A percentile compares a stretch with the other conserved stretches of the same genome.
phyloP scores from a whole-genome alignment of 2,113 vertebrate species.

The Stictonetta naevosa region DNA sequence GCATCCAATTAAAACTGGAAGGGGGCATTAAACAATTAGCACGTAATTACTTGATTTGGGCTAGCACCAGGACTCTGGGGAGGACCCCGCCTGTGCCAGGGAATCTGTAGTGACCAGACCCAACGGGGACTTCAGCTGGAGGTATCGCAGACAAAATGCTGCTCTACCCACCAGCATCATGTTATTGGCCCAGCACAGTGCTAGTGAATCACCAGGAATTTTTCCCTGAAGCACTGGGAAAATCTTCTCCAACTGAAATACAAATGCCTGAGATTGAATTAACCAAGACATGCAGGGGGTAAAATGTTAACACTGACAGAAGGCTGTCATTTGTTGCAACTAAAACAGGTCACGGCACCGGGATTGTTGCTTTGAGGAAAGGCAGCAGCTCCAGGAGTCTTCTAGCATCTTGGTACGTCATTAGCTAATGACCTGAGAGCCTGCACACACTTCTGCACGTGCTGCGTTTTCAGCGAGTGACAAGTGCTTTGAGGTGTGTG shows the following conservation, averaged over 20 bases:
- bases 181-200: not conserved
- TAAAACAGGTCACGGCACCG: too few species aligned
- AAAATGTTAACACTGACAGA: not conserved
- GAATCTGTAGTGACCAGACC: conserved; percentile 10
- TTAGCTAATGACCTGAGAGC: not conserved
- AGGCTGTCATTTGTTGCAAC: not conserved
- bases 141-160: not conserved
- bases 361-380: not conserved
- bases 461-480: not conserved
- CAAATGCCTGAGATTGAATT: not conserved
- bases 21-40: conserved; percentile 61
- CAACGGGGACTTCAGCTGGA: not conserved
- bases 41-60: conserved; percentile 60
- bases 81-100: not conserved
- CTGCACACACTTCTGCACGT: not conserved
- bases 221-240: not conserved
- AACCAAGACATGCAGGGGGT: not conserved
- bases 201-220: conserved; percentile 15
- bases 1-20: conserved; percentile 59
- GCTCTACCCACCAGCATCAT: not conserved
- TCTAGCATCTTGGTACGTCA: not conserved
- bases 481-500: rapidly evolving
- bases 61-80: not conserved
- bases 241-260: conserved; percentile 5
- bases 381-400: not conserved